A percentile compares a stretch with the other conserved stretches of the same genome.
phyloP scores from a whole-genome alignment of 1,140 invertebrate genomes.

The Drosophila watanabei region DNA sequence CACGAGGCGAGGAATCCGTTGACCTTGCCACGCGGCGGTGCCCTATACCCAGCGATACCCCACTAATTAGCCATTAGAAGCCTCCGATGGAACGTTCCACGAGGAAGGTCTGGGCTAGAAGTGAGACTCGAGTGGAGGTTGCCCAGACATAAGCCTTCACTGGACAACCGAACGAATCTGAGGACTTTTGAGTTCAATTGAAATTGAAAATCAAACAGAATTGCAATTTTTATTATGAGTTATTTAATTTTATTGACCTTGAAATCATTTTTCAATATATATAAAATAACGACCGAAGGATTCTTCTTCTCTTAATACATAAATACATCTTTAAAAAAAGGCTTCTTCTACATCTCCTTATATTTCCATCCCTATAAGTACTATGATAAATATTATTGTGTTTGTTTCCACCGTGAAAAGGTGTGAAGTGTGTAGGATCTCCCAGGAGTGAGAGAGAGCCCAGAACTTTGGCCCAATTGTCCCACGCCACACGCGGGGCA shows the following conservation, averaged over 20 bases:
- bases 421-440: conserved; percentile 5
- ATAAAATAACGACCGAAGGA: too few relatives aligned
- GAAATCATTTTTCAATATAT: too few relatives aligned
- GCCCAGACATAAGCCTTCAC: conserved; percentile 1
- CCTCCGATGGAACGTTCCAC: conserved; percentile 17
- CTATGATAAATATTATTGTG: neutral
- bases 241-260: neutral
- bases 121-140: conserved; percentile 31
- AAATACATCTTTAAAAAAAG: too few relatives aligned
- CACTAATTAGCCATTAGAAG: conserved; percentile 33
- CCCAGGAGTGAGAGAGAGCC: neutral
- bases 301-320: too few relatives aligned
- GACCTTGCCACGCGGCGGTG: conserved; percentile 26
- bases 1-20: conserved; percentile 19
- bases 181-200: neutral
- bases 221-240: neutral
- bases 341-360: too few relatives aligned
- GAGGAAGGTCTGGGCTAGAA: conserved; percentile 44
- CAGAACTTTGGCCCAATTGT: conserved; percentile 30
- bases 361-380: neutral
- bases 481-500: conserved; percentile 24
- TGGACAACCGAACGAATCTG: neutral
- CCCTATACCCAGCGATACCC: conserved; percentile 5
- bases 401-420: neutral
- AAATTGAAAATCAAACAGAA: neutral